Evolutionary conservation across 2,113 vertebrate genomes (phyloP).

Genomic region (Casuarius casuarius): DNA sequence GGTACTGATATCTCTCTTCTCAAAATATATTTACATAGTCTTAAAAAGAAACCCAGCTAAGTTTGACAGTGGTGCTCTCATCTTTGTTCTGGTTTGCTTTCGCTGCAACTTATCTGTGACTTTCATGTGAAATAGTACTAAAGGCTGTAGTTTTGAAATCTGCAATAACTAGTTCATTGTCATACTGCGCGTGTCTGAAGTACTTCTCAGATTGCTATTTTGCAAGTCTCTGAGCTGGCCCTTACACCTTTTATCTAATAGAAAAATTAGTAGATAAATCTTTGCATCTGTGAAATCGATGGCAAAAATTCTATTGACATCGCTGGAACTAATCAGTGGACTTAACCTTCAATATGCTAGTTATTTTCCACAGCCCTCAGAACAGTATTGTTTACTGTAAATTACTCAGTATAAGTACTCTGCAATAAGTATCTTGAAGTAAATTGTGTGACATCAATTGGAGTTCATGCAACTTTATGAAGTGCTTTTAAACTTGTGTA

Average conservation of each 20-base stretch:
- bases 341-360: neutral
- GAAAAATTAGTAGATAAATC: neutral
- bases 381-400: conserved; percentile 7
- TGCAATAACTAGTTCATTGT: neutral
- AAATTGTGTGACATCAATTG: neutral
- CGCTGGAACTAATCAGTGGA: neutral
- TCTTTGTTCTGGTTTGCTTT: conserved; percentile 21
- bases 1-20: neutral
- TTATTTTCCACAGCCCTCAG: neutral
- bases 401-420: neutral
- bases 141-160: conserved; percentile 20
- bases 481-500: conserved; percentile 41
- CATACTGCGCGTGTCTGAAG: conserved; percentile 21
- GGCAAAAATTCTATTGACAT: neutral
- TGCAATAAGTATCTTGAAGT: conserved; percentile 4
- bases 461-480: conserved; percentile 31
- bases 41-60: neutral
- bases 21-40: neutral
- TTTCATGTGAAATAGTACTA: neutral
- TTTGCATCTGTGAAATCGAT: neutral
- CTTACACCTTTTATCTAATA: neutral
- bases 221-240: conserved; percentile 6
- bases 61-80: conserved; percentile 1
- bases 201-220: conserved; percentile 42
- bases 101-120: neutral